These are phyloP conservation scores for Platycnemis pennipes DNA, from an alignment of 2,888 invertebrate genomes.

Conservation along the genomic window DNA sequence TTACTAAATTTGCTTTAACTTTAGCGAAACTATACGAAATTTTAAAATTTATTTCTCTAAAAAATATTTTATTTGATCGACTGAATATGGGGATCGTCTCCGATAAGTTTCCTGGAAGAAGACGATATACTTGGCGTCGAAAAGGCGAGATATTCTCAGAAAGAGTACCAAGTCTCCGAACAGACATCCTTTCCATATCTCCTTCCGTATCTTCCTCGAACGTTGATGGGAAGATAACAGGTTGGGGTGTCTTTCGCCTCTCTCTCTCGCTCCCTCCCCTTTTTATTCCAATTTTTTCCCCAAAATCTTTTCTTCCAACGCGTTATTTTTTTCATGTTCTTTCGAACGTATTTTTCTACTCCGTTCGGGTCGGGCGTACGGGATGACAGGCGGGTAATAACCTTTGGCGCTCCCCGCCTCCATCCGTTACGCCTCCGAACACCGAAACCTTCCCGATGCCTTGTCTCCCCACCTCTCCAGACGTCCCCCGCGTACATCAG, in stretches of 20 bases:
- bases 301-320: conserved; percentile 22
- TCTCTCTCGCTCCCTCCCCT: not conserved
- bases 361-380: conserved; percentile 57
- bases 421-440: conserved; percentile 65
- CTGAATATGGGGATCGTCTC: not conserved
- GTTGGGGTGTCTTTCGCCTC: conserved; percentile 49
- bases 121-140: not conserved
- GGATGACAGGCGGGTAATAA: conserved; percentile 64
- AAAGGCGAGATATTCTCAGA: conserved; percentile 32
- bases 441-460: not conserved
- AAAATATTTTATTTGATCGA: not conserved
- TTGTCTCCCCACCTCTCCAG: not conserved
- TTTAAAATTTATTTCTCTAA: too few relatives aligned
- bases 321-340: not conserved
- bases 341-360: conserved; percentile 19
- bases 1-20: too few relatives aligned
- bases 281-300: conserved; percentile 41
- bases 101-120: not conserved
- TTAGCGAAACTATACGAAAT: too few relatives aligned
- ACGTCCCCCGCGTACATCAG: not conserved
- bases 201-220: conserved; percentile 8
- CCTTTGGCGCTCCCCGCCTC: conserved; percentile 58
- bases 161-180: not conserved
- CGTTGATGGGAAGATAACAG: conserved; percentile 63
- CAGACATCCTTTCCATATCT: conserved; percentile 24